These are phyloP conservation scores for Podarcis raffonei DNA, from an alignment of 2,113 vertebrate genomes.

Conservation along the genomic window DNA sequence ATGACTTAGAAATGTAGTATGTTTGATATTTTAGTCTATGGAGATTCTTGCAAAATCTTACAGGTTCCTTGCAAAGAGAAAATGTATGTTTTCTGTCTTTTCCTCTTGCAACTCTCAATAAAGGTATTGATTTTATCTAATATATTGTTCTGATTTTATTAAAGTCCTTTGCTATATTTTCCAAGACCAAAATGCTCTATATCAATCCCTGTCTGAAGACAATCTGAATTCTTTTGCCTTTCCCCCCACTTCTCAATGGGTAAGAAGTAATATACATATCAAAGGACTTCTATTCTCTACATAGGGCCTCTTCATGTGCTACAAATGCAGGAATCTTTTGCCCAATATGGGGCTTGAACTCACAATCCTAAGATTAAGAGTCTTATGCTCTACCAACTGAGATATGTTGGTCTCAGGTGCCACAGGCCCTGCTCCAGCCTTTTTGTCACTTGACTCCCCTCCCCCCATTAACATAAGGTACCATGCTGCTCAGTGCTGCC, in stretches of 20 bases:
- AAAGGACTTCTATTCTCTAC: background rate
- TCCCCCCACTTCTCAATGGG: background rate
- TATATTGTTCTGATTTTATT: background rate
- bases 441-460: too few species aligned
- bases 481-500: too few species aligned
- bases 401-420: too few species aligned
- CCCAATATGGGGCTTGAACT: too few species aligned
- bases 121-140: constrained; percentile 36
- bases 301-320: too few species aligned
- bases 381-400: too few species aligned
- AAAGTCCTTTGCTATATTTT: background rate
- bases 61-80: constrained; percentile 15
- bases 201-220: background rate
- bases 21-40: background rate
- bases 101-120: constrained; percentile 38
- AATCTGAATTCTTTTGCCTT: too few species aligned
- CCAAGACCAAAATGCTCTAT: background rate
- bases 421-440: too few species aligned
- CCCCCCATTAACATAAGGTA: too few species aligned
- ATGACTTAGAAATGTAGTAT: background rate
- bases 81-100: constrained; percentile 26
- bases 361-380: too few species aligned
- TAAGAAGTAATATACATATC: too few species aligned
- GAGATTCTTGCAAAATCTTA: constrained; percentile 15
- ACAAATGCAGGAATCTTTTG: too few species aligned